These are phyloP conservation scores for Phortica variegata DNA, from an alignment of 1,140 invertebrate species.

Conservation along the genomic window DNA sequence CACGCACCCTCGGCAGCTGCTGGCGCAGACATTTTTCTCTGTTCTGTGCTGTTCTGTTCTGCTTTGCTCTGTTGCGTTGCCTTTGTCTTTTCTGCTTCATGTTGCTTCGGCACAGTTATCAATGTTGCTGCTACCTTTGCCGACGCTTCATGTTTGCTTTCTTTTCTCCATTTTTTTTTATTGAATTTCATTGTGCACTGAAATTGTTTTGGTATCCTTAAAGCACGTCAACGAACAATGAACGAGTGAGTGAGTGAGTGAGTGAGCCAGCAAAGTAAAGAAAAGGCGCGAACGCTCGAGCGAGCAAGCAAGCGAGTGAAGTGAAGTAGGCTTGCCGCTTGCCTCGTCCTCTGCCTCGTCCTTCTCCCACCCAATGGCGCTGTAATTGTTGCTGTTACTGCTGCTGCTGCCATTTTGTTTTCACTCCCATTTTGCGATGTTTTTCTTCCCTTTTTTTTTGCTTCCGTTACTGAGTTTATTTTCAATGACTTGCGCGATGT, in stretches of 20 bases:
- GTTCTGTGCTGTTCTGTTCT: too few relatives aligned
- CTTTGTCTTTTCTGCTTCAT: conserved; percentile 10
- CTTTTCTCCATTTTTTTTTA: conserved; percentile 26
- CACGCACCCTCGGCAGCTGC: too few relatives aligned
- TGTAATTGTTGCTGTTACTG: conserved; percentile 4
- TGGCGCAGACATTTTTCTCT: too few relatives aligned
- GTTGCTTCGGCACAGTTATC: conserved; percentile 38
- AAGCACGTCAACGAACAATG: too few relatives aligned
- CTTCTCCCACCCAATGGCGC: conserved; percentile 1
- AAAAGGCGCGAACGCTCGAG: conserved; percentile 3
- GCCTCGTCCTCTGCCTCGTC: conserved; percentile 10
- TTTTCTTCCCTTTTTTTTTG: conserved; percentile 13
- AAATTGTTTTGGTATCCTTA: conserved; percentile 55
- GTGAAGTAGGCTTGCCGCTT: conserved; percentile 11
- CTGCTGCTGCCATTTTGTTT: conserved; percentile 13
- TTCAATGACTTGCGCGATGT: conserved; percentile 20
- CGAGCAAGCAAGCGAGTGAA: conserved; percentile 3
- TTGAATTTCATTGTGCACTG: conserved; percentile 51
- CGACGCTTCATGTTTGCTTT: conserved; percentile 15
- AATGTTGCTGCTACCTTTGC: conserved; percentile 33
- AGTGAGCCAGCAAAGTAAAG: not conserved
- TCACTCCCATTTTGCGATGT: conserved; percentile 29
- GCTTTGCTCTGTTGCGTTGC: conserved; percentile 4
- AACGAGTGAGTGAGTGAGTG: conserved; percentile 25
- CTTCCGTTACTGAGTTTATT: too few relatives aligned